Conservation (phyloP, 2,797 vertebrate species). For the Syngnathus acus region DNA sequence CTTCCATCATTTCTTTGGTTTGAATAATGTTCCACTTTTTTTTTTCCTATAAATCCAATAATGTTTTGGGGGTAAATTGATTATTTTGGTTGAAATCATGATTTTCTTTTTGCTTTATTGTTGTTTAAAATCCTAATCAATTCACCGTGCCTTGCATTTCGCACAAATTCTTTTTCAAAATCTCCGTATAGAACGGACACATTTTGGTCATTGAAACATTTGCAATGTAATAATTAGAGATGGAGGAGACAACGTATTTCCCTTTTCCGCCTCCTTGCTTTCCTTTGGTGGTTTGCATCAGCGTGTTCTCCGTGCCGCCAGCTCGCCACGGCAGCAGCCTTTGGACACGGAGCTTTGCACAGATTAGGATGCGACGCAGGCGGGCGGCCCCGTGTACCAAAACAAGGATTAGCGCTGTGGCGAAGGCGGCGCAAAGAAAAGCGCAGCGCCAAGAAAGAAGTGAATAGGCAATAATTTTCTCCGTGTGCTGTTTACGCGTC, state of each 20-base stretch:
- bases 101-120: neutral
- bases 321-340: conserved; percentile 51
- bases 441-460: conserved; percentile 19
- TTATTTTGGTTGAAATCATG: no score
- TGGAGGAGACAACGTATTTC: neutral
- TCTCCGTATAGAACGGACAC: no score
- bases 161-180: no score
- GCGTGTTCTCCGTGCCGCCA: conserved; percentile 38
- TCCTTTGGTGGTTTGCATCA: conserved; percentile 8
- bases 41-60: no score
- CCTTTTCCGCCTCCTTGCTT: neutral
- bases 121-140: neutral
- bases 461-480: conserved; percentile 26
- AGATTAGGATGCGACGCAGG: conserved; percentile 61
- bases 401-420: conserved; percentile 56
- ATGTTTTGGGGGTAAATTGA: neutral
- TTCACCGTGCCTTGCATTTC: no score
- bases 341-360: conserved; percentile 69
- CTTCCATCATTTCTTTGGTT: no score
- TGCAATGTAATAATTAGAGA: neutral
- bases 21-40: no score
- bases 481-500: conserved; percentile 25
- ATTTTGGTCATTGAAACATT: no score
- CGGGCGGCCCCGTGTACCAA: conserved; percentile 54
- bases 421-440: conserved; percentile 36